Base-by-base conservation (phyloP, 2,888 invertebrate genomes). In the Stomorhina lunata region DNA sequence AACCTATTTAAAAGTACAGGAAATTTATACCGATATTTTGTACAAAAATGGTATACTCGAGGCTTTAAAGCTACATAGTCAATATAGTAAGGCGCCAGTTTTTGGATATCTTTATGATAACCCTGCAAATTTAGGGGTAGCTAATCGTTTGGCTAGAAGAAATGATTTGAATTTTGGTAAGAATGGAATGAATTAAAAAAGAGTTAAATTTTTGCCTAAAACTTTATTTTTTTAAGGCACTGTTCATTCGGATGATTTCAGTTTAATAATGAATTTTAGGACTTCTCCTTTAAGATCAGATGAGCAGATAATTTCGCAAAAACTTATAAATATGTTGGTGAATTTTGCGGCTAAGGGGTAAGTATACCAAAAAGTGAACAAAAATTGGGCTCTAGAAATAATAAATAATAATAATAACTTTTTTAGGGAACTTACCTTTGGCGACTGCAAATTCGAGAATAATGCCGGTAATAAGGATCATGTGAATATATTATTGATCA, bases 51-150 rank as follows among this genome's bases (percentile, higher is more conserved):
- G 93, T 48, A 92, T 93, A 0, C 93, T 93, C 48, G 92, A 92
- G 83, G 91, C 93, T 37, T 93, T 93, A 0, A 92, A 92, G 85
- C 85, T 94, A 43, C 94, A 95, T 87, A 93, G 94, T 0, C 43
- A 72, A 7, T 69, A 50, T 50, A 69, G 57, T 92, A 53, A 92
- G 5, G 93, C 93, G 75, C 93, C 94, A 0, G 93, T 94, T 6
- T 94, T 93, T 90, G 91, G 93, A 84, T 95, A 95, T 88, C 92
- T 93, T 25, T 95, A 93, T 88, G 89, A 92, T 1, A 94, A 93
- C 89, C 92, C 93, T 66, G 93, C 93, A 0, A 89, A 90, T 25
- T 88, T 90, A 79, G 94, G 95, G 85, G 87, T 93, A 12, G 93
- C 93, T 5, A 91, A 93, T 72, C 2, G 90, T 4, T 90, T 93